These are phyloP conservation scores for Seladonia tumulorum DNA, from an alignment of 2,888 invertebrate species.

Conservation along the genomic window DNA sequence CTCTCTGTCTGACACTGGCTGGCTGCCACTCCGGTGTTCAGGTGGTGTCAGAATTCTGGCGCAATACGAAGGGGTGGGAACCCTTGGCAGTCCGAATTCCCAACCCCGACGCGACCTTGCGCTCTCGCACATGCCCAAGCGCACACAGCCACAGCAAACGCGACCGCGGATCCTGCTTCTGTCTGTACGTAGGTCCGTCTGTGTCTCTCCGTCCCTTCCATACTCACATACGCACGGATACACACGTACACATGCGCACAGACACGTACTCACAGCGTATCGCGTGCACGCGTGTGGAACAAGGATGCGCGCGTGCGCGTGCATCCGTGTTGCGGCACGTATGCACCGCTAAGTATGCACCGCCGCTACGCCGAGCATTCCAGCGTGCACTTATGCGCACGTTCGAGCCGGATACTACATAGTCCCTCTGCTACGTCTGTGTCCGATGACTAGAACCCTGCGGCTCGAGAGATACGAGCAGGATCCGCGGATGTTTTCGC, in stretches of 20 bases:
- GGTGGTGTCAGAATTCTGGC: slow-evolving; percentile 71
- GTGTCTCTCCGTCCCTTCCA: not conserved
- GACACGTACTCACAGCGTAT: not conserved
- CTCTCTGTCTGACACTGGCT: slow-evolving; percentile 13
- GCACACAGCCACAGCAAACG: slow-evolving; percentile 18
- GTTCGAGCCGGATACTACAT: slow-evolving; percentile 49
- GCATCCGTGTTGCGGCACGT: slow-evolving; percentile 44
- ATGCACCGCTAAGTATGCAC: slow-evolving; percentile 69
- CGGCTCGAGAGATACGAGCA: not conserved
- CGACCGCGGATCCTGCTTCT: slow-evolving; percentile 35
- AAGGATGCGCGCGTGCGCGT: slow-evolving; percentile 23
- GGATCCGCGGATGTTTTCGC: not conserved
- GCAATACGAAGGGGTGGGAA: slow-evolving; percentile 79
- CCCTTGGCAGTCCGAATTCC: slow-evolving; percentile 78
- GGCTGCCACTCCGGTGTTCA: slow-evolving; percentile 57
- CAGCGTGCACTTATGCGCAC: slow-evolving; percentile 65
- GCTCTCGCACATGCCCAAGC: slow-evolving; percentile 68
- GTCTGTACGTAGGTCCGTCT: slow-evolving; percentile 2
- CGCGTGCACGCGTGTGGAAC: not conserved
- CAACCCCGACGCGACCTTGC: slow-evolving; percentile 76
- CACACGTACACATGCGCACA: too few species aligned
- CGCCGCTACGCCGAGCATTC: slow-evolving; percentile 65
- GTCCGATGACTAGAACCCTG: slow-evolving; percentile 9
- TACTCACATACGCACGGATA: not conserved
- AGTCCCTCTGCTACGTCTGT: slow-evolving; percentile 10